A percentile compares a stretch with the other conserved stretches of the same genome.
Evolutionary conservation across 2,888 invertebrate genomes (phyloP).

Genomic region (Nomada fabriciana): DNA sequence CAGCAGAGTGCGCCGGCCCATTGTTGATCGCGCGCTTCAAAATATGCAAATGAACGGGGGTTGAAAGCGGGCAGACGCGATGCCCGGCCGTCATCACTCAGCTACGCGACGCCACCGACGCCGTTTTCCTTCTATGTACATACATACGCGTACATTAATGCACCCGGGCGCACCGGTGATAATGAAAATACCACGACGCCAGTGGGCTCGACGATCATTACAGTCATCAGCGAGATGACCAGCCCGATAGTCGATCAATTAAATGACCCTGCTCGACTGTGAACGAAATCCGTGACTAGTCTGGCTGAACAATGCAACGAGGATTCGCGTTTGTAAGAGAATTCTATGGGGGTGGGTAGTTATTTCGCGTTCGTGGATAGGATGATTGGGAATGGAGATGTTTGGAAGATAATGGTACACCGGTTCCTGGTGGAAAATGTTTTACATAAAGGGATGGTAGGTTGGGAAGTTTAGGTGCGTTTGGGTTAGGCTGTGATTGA

Average conservation of each 20-base stretch:
- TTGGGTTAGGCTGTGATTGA: no score
- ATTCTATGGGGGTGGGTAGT: constrained; percentile 5
- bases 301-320: constrained; percentile 44
- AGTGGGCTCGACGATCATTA: constrained; percentile 68
- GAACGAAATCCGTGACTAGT: constrained; percentile 64
- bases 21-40: constrained; percentile 69
- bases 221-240: constrained; percentile 74
- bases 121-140: constrained; percentile 20
- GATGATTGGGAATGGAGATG: neutral
- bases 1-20: constrained; percentile 46
- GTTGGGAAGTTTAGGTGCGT: no score
- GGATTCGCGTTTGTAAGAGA: constrained; percentile 24
- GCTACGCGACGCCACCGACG: constrained; percentile 45
- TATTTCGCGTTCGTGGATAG: neutral
- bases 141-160: neutral
- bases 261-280: constrained; percentile 65
- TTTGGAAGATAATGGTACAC: neutral
- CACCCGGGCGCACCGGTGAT: constrained; percentile 62
- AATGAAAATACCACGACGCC: constrained; percentile 74
- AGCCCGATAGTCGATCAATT: constrained; percentile 76
- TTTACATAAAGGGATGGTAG: no score
- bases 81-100: constrained; percentile 73
- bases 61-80: constrained; percentile 63
- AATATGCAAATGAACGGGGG: constrained; percentile 77
- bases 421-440: no score